phyloP scores from a whole-genome alignment of 2,113 vertebrate species.

The Puntigrus tetrazona region DNA sequence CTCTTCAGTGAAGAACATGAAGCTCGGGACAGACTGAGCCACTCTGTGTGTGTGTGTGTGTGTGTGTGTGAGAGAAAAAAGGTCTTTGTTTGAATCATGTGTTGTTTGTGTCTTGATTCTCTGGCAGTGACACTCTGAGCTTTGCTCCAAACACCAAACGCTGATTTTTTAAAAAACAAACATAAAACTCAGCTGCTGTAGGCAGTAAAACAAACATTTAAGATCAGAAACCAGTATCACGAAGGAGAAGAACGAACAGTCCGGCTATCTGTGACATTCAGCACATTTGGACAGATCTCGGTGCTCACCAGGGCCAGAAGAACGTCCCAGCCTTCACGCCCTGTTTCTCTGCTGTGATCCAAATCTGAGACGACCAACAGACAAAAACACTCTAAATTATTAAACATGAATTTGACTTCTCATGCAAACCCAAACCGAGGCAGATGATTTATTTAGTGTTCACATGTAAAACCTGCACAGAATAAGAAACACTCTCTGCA shows the following conservation, averaged over 20 bases:
- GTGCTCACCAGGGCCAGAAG: constrained; percentile 97
- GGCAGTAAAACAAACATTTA: background rate
- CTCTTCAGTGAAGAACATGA: background rate
- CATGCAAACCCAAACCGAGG: background rate
- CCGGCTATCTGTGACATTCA: background rate
- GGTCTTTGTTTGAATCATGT: constrained; percentile 36
- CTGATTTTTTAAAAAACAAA: too few species aligned
- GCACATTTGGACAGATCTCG: background rate
- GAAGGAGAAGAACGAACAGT: background rate
- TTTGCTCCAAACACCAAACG: background rate
- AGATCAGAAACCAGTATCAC: background rate
- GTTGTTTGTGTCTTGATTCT: constrained; percentile 51
- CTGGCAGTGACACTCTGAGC: constrained; percentile 10
- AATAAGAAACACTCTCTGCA: background rate
- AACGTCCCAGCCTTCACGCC: constrained; percentile 93
- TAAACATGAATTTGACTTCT: background rate
- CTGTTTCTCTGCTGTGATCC: constrained; percentile 94
- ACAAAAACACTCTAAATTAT: background rate
- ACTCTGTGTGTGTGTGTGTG: background rate
- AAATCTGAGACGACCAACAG: constrained; percentile 78
- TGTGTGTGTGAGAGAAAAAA: background rate
- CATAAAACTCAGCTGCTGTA: too few species aligned
- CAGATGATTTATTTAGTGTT: background rate
- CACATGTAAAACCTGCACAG: background rate
- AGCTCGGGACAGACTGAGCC: background rate